A percentile compares a stretch with the other conserved stretches of the same genome.
Evolutionary conservation across 2,888 invertebrate genomes (phyloP).

Genomic region (Trichacis sp.): DNA sequence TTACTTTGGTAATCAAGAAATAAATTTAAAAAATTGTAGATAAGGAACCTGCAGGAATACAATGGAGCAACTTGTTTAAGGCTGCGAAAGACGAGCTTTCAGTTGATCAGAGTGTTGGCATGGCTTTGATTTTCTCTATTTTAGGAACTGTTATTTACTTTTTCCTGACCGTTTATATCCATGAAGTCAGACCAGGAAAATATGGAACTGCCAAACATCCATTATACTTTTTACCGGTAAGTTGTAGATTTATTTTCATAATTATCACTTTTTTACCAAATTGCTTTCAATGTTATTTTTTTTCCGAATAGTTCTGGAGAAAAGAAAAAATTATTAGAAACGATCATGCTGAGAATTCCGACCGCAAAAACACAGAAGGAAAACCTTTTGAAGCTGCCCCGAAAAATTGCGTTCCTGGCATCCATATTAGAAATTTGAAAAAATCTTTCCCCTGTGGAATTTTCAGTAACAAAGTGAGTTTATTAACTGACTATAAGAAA

Average conservation of each 20-base stretch:
- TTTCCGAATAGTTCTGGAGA: too few species aligned
- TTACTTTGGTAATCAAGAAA: too few species aligned
- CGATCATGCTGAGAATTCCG: too few species aligned
- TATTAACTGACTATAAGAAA: too few species aligned
- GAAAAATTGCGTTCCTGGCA: conserved; percentile 2
- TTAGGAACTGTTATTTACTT: conserved; percentile 3
- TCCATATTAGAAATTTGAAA: conserved; percentile 7
- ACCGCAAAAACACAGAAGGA: neutral
- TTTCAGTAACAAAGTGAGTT: too few species aligned
- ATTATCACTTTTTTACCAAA: too few species aligned
- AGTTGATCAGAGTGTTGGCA: neutral
- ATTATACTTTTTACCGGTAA: conserved; percentile 9
- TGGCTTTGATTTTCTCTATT: neutral
- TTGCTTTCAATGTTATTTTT: too few species aligned
- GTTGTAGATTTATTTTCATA: neutral
- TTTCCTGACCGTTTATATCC: neutral
- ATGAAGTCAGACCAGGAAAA: conserved; percentile 8
- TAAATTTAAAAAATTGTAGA: too few species aligned
- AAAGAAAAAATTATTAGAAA: too few species aligned
- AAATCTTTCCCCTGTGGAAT: neutral
- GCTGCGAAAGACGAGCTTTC: too few species aligned
- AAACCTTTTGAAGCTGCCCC: neutral
- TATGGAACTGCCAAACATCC: conserved; percentile 11
- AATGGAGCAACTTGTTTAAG: too few species aligned
- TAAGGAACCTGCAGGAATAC: too few species aligned